phyloP scores from a whole-genome alignment of 1,140 invertebrate species.

The Camponotus vicinus region DNA sequence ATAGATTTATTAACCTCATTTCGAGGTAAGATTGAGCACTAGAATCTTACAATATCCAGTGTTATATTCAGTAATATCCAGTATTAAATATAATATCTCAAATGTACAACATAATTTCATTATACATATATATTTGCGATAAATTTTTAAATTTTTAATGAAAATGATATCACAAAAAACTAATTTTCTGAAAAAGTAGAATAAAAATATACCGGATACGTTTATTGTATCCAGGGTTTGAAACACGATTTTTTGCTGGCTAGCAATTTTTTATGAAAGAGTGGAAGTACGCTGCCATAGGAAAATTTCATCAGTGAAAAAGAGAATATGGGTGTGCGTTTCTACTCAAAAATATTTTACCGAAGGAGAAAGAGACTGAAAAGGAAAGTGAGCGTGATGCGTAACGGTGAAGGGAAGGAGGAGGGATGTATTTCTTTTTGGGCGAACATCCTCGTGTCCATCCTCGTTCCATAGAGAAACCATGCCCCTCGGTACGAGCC shows the following conservation, averaged over 20 bases:
- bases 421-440: slow-evolving; percentile 24
- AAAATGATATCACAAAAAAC: background rate
- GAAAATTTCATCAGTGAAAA: slow-evolving; percentile 28
- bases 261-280: slow-evolving; percentile 16
- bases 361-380: slow-evolving; percentile 7
- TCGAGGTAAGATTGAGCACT: background rate
- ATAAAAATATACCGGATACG: background rate
- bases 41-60: background rate
- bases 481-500: slow-evolving; percentile 37
- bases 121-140: background rate
- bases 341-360: slow-evolving; percentile 45
- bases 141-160: too few relatives aligned
- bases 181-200: slow-evolving; percentile 12
- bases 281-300: background rate
- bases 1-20: slow-evolving; percentile 30
- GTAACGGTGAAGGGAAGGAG: background rate
- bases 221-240: background rate
- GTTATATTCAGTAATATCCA: background rate
- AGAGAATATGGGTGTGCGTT: slow-evolving; percentile 26
- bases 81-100: background rate
- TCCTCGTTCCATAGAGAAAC: slow-evolving; percentile 33
- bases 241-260: background rate
- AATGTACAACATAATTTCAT: background rate
- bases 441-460: slow-evolving; percentile 36
- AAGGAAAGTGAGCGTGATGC: background rate